Percentiles rank a stretch among this genome's conserved stretches.
phyloP scores from a whole-genome alignment of 2,888 invertebrate species.

The Heliothis peltigera region DNA sequence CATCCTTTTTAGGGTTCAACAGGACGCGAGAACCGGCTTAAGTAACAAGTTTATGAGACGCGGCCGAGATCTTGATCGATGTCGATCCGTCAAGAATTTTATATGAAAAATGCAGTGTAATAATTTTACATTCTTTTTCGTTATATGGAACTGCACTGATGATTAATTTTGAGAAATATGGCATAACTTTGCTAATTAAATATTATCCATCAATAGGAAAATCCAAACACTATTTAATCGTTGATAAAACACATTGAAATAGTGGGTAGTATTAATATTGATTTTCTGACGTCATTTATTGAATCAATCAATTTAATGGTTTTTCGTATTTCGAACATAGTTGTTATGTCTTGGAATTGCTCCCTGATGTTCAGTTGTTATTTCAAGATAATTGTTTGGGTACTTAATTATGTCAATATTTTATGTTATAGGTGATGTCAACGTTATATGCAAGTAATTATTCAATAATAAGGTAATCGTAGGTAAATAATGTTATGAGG shows the following conservation, averaged over 20 bases:
- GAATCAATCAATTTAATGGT: conserved; percentile 4
- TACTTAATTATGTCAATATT: too few species aligned
- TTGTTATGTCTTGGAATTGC: not conserved
- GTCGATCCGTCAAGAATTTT: conserved; percentile 11
- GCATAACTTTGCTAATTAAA: not conserved
- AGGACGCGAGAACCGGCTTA: conserved; percentile 63
- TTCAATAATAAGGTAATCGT: too few species aligned
- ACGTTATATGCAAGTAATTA: too few species aligned
- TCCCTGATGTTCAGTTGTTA: not conserved
- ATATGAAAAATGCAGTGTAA: not conserved
- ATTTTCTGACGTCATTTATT: not conserved
- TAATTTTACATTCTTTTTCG: not conserved
- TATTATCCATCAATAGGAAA: conserved; percentile 4
- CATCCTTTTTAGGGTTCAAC: conserved; percentile 79
- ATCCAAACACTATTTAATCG: not conserved
- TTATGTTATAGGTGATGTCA: too few species aligned
- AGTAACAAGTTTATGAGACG: conserved; percentile 39
- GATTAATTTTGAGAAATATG: too few species aligned
- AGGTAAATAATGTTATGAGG: too few species aligned
- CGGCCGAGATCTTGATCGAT: conserved; percentile 28
- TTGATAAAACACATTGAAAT: conserved; percentile 7
- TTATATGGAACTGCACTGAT: not conserved
- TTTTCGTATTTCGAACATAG: not conserved
- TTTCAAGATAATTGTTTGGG: not conserved
- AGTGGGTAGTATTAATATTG: conserved; percentile 7